Conservation (phyloP, 2,888 invertebrate genomes). For the Agrotis exclamationis region DNA sequence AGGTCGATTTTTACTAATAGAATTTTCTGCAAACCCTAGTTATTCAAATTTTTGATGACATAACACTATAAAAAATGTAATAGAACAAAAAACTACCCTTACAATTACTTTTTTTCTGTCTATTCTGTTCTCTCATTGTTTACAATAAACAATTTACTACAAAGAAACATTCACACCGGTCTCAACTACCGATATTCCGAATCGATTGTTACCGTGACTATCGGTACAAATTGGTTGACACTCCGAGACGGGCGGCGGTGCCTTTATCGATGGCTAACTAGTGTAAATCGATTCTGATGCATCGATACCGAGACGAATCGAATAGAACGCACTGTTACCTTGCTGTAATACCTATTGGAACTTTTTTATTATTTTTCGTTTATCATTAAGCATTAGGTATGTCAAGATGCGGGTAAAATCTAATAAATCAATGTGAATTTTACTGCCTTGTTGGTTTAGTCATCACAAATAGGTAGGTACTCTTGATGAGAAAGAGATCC, state of each 20-base stretch:
- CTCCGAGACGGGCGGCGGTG: constrained; percentile 70
- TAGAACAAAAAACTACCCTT: constrained; percentile 1
- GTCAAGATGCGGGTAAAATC: not conserved
- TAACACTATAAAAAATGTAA: too few relatives aligned
- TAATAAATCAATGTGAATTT: not conserved
- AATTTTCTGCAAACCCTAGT: too few relatives aligned
- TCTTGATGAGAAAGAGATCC: too few relatives aligned
- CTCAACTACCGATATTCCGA: constrained; percentile 60
- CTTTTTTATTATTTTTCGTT: not conserved
- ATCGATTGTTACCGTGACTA: constrained; percentile 74
- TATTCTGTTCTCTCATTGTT: constrained; percentile 13
- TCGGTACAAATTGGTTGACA: constrained; percentile 79
- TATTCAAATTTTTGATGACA: too few relatives aligned
- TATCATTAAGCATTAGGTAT: not conserved
- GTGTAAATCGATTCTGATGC: constrained; percentile 79
- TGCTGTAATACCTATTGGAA: constrained; percentile 22
- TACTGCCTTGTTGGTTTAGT: too few relatives aligned
- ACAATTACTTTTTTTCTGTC: constrained; percentile 1
- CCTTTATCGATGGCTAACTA: constrained; percentile 77
- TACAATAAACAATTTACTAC: constrained; percentile 19
- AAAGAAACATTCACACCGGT: constrained; percentile 48
- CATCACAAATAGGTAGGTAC: too few relatives aligned
- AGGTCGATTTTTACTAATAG: too few relatives aligned
- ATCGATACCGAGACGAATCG: constrained; percentile 74
- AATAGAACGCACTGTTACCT: constrained; percentile 37